Percentiles rank a stretch among this genome's conserved stretches.
Evolutionary conservation across 1,140 invertebrate genomes (phyloP).

Genomic region (Zaprionus africanus): DNA sequence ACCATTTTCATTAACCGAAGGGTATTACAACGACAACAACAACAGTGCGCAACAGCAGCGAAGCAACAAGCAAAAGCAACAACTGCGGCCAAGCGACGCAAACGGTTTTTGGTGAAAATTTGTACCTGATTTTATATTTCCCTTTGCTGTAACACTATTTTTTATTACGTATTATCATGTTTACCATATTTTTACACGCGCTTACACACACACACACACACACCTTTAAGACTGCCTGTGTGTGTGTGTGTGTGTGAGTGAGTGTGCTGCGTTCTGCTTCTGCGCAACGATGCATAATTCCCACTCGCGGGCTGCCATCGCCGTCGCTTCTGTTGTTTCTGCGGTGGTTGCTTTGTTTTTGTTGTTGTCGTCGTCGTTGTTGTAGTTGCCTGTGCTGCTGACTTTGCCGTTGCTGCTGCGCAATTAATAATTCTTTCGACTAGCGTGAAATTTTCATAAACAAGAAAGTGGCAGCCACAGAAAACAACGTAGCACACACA

Average conservation of each 20-base stretch:
- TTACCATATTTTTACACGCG: constrained; percentile 82
- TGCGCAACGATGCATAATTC: constrained; percentile 82
- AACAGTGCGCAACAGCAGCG: constrained; percentile 7
- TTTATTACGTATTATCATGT: constrained; percentile 82
- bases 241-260: constrained; percentile 28
- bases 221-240: constrained; percentile 13
- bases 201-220: constrained; percentile 60
- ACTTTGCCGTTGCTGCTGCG: constrained; percentile 60
- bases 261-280: constrained; percentile 70
- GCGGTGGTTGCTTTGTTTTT: constrained; percentile 21
- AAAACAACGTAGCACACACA: constrained; percentile 63
- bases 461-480: constrained; percentile 72
- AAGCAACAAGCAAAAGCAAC: constrained; percentile 20
- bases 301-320: constrained; percentile 57
- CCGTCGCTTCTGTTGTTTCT: constrained; percentile 38
- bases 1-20: too few species aligned
- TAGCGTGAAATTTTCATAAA: constrained; percentile 81
- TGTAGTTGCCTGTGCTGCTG: constrained; percentile 23
- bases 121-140: constrained; percentile 81
- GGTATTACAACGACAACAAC: constrained; percentile 33
- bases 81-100: constrained; percentile 62
- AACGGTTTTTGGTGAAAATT: constrained; percentile 79
- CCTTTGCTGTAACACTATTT: constrained; percentile 76
- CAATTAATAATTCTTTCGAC: constrained; percentile 82
- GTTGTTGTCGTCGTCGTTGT: constrained; percentile 16